These are phyloP conservation scores for Stomatorhinus walkeri DNA, from an alignment of 2,797 vertebrate genomes.

Conservation along the genomic window DNA sequence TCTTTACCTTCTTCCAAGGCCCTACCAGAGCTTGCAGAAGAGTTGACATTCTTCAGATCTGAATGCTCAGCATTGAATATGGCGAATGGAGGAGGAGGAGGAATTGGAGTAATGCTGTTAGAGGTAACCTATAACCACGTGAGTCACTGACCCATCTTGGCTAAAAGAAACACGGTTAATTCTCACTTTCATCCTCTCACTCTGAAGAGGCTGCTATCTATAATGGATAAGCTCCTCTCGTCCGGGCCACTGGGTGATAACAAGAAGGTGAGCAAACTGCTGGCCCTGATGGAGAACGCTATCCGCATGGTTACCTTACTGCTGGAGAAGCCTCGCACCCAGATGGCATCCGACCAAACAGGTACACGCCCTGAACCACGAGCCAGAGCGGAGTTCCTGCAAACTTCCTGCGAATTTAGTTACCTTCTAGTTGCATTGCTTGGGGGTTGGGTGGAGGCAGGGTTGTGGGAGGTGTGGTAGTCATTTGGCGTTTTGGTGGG, in stretches of 20 bases:
- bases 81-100: neutral
- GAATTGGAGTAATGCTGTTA: neutral
- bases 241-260: neutral
- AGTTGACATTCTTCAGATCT: neutral
- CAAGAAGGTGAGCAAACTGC: slow-evolving; percentile 9
- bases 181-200: neutral
- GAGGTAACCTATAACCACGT: neutral
- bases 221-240: neutral
- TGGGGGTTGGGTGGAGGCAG: neutral
- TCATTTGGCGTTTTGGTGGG: neutral
- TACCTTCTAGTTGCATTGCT: neutral
- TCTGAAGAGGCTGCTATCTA: neutral
- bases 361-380: neutral
- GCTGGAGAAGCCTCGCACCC: neutral
- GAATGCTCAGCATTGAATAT: neutral
- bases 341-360: neutral
- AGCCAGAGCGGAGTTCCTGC: neutral
- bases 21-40: neutral
- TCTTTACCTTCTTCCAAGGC: neutral
- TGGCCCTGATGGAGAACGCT: neutral
- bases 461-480: neutral
- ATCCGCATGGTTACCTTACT: neutral
- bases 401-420: neutral
- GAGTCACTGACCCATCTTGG: neutral
- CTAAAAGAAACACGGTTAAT: neutral